These are phyloP conservation scores for Melipona beecheii DNA, from an alignment of 2,888 invertebrate genomes.

Conservation along the genomic window DNA sequence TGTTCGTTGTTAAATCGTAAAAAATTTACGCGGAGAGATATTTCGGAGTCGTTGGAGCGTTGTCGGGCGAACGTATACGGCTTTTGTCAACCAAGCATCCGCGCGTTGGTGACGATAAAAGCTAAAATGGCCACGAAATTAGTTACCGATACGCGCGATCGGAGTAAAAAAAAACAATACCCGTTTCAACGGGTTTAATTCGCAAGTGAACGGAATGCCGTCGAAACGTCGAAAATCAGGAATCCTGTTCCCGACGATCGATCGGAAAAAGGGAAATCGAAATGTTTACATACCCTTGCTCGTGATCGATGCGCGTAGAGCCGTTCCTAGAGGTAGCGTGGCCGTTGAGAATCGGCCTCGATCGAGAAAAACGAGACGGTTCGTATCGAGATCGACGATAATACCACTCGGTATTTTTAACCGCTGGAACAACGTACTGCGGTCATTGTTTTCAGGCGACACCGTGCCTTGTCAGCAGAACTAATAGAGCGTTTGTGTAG, in stretches of 20 bases:
- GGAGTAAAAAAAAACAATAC: not conserved
- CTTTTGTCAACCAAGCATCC: not conserved
- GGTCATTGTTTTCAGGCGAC: constrained; percentile 44
- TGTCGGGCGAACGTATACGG: too few species aligned
- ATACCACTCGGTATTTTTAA: constrained; percentile 34
- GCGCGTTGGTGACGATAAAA: not conserved
- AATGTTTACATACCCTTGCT: constrained; percentile 59
- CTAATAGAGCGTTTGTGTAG: not conserved
- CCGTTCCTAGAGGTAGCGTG: constrained; percentile 60
- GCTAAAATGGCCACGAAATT: constrained; percentile 34
- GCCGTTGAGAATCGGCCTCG: constrained; percentile 33
- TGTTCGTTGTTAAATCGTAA: too few species aligned
- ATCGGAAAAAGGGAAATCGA: constrained; percentile 25
- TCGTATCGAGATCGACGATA: constrained; percentile 5
- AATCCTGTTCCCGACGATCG: not conserved
- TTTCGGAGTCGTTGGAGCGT: too few species aligned
- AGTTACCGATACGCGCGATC: constrained; percentile 2
- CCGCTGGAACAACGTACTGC: constrained; percentile 15
- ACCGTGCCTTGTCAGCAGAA: constrained; percentile 37
- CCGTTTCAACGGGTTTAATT: not conserved
- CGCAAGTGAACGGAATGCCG: not conserved
- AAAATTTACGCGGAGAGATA: too few species aligned
- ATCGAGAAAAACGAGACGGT: constrained; percentile 18
- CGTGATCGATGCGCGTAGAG: constrained; percentile 54
- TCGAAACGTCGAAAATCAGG: not conserved